Evolutionary conservation across 2,888 invertebrate species (phyloP).

Genomic region (Odontothrips loti): DNA sequence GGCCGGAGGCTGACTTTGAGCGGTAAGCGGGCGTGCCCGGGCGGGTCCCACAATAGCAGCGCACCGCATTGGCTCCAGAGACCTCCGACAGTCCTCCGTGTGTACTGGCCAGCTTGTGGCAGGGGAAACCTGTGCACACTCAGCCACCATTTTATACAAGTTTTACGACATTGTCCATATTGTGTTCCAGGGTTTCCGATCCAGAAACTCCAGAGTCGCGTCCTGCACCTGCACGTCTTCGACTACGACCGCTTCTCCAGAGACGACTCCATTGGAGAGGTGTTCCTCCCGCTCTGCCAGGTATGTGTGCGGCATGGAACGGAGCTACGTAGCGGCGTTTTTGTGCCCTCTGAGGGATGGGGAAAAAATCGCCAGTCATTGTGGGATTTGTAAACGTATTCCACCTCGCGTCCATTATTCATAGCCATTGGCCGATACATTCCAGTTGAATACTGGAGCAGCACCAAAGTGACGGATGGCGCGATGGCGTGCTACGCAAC

Average conservation of each 20-base stretch:
- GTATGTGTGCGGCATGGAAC: conserved; percentile 46
- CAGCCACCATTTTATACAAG: no score
- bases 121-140: no score
- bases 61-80: not conserved
- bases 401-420: no score
- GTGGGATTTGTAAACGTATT: no score
- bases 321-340: no score
- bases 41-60: not conserved
- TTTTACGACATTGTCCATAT: not conserved
- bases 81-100: not conserved
- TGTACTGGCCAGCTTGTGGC: no score
- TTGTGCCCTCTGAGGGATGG: no score
- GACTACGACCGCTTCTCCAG: conserved; percentile 92
- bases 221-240: conserved; percentile 87
- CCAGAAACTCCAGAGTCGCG: conserved; percentile 86
- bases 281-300: conserved; percentile 86
- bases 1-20: not conserved
- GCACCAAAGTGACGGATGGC: no score
- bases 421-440: no score
- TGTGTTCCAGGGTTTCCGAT: conserved; percentile 69
- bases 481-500: no score
- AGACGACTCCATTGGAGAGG: conserved; percentile 91
- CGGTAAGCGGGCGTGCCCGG: not conserved
- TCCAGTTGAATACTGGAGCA: no score
- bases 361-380: no score